Evolutionary conservation across 2,797 vertebrate species (phyloP), one percentile per base, ranked within the genome.

Genomic region (Poecilia wingei): DNA sequence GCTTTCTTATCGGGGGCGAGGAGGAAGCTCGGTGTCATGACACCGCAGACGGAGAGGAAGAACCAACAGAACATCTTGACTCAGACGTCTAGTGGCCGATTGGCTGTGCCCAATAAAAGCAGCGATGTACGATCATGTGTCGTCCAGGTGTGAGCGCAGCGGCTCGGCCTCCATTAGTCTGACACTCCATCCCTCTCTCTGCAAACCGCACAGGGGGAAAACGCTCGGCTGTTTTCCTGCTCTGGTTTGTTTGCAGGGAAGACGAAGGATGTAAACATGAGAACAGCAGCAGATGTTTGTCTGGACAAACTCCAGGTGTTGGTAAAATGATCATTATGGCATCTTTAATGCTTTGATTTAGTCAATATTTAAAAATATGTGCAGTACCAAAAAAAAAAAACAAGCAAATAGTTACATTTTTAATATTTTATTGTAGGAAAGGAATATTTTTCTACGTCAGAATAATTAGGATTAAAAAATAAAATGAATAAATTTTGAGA

Each of bases 71-170:
- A 72, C 66, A 78, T 83, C 84, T 86, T n/a, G 78, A 88, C 84
- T 83, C 77, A 78, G 66, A 75, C 31, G 71, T 82, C 78, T 25
- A 83, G 81, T 22, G 22, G 77, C 72, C 43, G 25, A 85, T 82
- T 85, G 7, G 43, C 45, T 81, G 81, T 77, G 86, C 79, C 89
- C 86, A 89, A 69, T 91, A 88, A 92, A 91, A 89, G 57, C 64
- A 5, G 72, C 86, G 89, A 87, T 81, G 79, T 87, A 85, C 46
- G 86, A 72, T 92, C 87, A 87, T 85, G 87, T 88, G 88, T 87
- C 85, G 13, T 85, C 85, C 91, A 87, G 80, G 83, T 89, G 86
- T 75, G 83, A 74, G 75, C 4, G n/a, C 76, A 46, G 12, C 3
- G 53, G 39, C 64, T 83, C 22, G 57, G 72, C 68, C 72, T 36